phyloP scores from a whole-genome alignment of 2,888 invertebrate species.

The Diaperis boleti region DNA sequence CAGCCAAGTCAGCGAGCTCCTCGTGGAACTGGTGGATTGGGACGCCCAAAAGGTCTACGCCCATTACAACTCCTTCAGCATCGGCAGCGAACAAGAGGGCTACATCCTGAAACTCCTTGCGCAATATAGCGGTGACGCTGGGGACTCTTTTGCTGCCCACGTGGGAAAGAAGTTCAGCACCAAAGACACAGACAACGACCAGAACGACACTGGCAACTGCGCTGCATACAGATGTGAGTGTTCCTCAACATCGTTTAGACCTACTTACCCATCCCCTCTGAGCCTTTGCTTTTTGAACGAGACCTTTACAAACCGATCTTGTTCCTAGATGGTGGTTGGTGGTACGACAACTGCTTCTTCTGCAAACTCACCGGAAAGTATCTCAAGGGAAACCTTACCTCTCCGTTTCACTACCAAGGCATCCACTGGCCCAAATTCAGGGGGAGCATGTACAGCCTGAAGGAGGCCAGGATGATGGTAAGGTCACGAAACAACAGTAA shows the following conservation, averaged over 20 bases:
- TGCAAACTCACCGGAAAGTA: slow-evolving; percentile 79
- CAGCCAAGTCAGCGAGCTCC: slow-evolving; percentile 68
- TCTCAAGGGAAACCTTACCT: slow-evolving; percentile 49
- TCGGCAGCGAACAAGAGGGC: neutral
- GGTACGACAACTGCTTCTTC: slow-evolving; percentile 79
- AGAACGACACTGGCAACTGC: neutral
- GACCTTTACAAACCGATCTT: neutral
- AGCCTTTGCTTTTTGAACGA: neutral
- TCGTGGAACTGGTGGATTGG: slow-evolving; percentile 75
- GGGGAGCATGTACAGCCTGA: neutral
- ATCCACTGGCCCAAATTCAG: neutral
- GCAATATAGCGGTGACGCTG: neutral
- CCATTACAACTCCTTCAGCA: neutral
- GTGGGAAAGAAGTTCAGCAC: neutral
- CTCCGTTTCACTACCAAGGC: slow-evolving; percentile 41
- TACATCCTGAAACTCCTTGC: neutral
- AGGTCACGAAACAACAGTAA: neutral
- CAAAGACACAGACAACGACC: neutral
- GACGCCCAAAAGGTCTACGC: neutral
- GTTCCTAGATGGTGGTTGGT: slow-evolving; percentile 75
- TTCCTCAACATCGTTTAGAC: neutral
- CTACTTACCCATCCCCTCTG: too few species aligned
- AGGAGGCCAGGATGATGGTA: neutral
- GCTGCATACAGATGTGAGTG: too few species aligned
- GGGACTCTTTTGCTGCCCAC: neutral